A percentile compares a stretch with the other conserved stretches of the same genome.
Evolutionary conservation across 1,140 invertebrate genomes (phyloP).

Genomic region (Anoplophora glabripennis): DNA sequence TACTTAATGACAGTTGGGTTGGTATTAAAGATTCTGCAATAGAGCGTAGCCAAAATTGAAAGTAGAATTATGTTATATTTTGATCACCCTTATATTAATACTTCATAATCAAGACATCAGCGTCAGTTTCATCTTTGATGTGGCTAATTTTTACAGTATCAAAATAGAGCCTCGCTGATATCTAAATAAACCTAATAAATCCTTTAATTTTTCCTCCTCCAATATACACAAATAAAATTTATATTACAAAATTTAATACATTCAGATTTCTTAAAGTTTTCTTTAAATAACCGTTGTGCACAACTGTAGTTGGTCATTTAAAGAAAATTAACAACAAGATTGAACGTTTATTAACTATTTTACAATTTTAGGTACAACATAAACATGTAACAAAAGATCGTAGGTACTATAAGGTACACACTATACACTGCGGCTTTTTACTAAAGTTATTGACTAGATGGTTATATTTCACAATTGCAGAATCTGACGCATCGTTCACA

Average conservation of each 20-base stretch:
- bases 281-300: constrained; percentile 8
- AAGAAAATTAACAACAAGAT: constrained; percentile 15
- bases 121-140: constrained; percentile 17
- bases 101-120: constrained; percentile 14
- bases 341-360: constrained; percentile 12
- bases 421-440: constrained; percentile 15
- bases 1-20: no score
- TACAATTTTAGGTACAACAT: constrained; percentile 15
- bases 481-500: constrained; percentile 15
- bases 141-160: constrained; percentile 22
- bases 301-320: not conserved
- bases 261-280: constrained; percentile 9
- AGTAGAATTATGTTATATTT: not conserved
- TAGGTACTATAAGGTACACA: constrained; percentile 17
- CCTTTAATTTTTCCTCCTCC: constrained; percentile 14
- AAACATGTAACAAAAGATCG: constrained; percentile 10
- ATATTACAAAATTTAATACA: constrained; percentile 17
- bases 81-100: constrained; percentile 7
- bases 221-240: constrained; percentile 16
- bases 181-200: constrained; percentile 17
- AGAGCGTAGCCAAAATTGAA: no score
- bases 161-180: constrained; percentile 21
- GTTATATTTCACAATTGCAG: constrained; percentile 17
- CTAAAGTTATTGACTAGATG: constrained; percentile 8
- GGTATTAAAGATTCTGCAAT: no score